phyloP scores from a whole-genome alignment of 2,113 vertebrate species.

The Leptobrachium leishanense region DNA sequence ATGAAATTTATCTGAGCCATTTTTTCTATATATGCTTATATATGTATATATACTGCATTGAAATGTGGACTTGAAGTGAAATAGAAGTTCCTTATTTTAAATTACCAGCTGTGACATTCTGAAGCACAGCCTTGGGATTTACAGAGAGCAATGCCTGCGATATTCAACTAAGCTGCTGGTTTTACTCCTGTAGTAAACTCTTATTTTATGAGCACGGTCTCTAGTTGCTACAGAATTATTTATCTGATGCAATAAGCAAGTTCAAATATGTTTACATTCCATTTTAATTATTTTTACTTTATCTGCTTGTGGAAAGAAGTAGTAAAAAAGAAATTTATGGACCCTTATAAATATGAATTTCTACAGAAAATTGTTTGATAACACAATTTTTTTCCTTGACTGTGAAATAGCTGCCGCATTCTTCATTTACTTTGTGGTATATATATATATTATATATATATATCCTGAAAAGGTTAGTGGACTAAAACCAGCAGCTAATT shows the following conservation, averaged over 20 bases:
- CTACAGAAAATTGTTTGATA: slow-evolving; percentile 22
- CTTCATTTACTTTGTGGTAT: not conserved
- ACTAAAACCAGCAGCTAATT: too few species aligned
- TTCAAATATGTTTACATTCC: slow-evolving; percentile 42
- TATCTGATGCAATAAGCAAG: slow-evolving; percentile 33
- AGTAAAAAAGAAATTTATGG: slow-evolving; percentile 37
- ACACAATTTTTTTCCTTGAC: not conserved
- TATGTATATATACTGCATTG: slow-evolving; percentile 11
- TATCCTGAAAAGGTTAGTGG: not conserved
- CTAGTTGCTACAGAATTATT: slow-evolving; percentile 22
- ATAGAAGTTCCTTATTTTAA: slow-evolving; percentile 31
- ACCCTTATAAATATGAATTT: slow-evolving; percentile 37
- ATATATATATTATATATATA: not conserved
- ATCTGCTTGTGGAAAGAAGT: slow-evolving; percentile 34
- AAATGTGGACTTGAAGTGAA: slow-evolving; percentile 34
- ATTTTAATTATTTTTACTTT: slow-evolving; percentile 41
- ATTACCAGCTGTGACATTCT: slow-evolving; percentile 13
- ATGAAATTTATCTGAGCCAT: not conserved
- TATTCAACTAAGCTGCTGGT: slow-evolving; percentile 2
- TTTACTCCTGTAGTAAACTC: slow-evolving; percentile 1
- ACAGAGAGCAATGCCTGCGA: slow-evolving; percentile 16
- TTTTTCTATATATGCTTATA: too few species aligned
- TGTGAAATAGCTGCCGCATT: slow-evolving; percentile 4
- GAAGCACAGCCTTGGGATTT: slow-evolving; percentile 15
- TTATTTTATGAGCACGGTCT: slow-evolving; percentile 25